phyloP scores from a whole-genome alignment of 2,113 vertebrate genomes.

The Etia nguti region DNA sequence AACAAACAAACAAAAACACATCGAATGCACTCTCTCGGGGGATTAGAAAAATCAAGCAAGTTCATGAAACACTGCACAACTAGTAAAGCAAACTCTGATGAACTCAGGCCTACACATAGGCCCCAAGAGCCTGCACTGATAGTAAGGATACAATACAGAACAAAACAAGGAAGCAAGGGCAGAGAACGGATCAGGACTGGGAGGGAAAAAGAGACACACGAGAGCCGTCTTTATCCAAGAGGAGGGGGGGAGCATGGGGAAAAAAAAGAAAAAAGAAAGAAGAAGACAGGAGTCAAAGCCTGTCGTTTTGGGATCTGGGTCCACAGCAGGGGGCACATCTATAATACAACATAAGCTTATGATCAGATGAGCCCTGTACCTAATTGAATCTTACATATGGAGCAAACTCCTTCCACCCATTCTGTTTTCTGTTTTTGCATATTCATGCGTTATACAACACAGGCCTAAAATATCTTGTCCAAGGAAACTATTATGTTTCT shows the following conservation, averaged over 20 bases:
- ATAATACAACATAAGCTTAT: constrained; percentile 56
- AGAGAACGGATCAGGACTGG: background rate
- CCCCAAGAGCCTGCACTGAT: background rate
- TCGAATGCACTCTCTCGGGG: background rate
- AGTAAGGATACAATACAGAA: constrained; percentile 6
- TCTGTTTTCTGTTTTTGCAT: background rate
- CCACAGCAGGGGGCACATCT: constrained; percentile 50
- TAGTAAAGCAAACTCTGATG: constrained; percentile 1
- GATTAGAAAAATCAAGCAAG: background rate
- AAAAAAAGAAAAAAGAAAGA: background rate
- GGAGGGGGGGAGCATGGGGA: background rate
- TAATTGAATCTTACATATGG: background rate
- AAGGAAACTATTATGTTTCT: background rate
- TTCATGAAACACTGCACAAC: constrained; percentile 14
- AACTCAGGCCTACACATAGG: background rate
- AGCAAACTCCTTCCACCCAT: background rate
- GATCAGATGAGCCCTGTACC: constrained; percentile 32
- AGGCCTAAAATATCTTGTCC: background rate
- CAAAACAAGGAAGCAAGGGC: background rate
- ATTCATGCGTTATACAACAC: background rate
- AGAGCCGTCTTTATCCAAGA: constrained; percentile 16
- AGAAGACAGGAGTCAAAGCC: background rate
- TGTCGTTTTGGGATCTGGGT: constrained; percentile 14
- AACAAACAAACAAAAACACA: background rate
- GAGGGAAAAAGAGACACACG: background rate